A percentile compares a stretch with the other conserved stretches of the same genome.
Conservation (phyloP, 2,113 vertebrate species). For the Tauraco erythrolophus region DNA sequence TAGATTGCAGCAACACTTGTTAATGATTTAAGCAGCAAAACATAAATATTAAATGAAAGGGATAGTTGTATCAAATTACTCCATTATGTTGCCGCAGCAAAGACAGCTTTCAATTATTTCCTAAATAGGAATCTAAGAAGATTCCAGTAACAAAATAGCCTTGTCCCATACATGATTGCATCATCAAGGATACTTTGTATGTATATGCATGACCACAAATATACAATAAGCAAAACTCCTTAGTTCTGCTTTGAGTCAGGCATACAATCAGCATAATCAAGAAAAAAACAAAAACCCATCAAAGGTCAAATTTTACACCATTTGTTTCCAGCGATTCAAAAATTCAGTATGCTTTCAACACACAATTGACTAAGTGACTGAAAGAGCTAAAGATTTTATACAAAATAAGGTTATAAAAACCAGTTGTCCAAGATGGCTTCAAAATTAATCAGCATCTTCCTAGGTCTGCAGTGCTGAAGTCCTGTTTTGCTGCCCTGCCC, state of each 20-base stretch:
- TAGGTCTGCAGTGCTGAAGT: constrained; percentile 36
- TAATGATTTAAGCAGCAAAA: constrained; percentile 60
- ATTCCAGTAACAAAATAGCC: constrained; percentile 56
- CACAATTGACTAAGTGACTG: background rate
- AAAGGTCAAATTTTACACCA: background rate
- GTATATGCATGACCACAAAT: background rate
- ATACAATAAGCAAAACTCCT: background rate
- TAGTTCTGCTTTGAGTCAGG: background rate
- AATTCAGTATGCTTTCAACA: background rate
- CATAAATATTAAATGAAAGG: constrained; percentile 64
- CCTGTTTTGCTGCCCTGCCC: constrained; percentile 54
- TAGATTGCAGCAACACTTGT: constrained; percentile 21
- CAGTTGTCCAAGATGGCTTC: constrained; percentile 32
- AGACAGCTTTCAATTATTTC: constrained; percentile 53
- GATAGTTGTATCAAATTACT: constrained; percentile 42
- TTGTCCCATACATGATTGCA: constrained; percentile 14
- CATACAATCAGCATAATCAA: background rate
- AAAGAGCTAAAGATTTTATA: background rate
- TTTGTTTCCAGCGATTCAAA: background rate
- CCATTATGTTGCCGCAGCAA: constrained; percentile 54
- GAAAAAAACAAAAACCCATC: background rate
- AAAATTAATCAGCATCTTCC: constrained; percentile 50
- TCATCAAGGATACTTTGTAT: background rate
- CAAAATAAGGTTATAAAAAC: background rate
- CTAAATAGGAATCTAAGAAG: constrained; percentile 59